Conservation (phyloP, 2,797 vertebrate genomes). For the Meda fulgida region DNA sequence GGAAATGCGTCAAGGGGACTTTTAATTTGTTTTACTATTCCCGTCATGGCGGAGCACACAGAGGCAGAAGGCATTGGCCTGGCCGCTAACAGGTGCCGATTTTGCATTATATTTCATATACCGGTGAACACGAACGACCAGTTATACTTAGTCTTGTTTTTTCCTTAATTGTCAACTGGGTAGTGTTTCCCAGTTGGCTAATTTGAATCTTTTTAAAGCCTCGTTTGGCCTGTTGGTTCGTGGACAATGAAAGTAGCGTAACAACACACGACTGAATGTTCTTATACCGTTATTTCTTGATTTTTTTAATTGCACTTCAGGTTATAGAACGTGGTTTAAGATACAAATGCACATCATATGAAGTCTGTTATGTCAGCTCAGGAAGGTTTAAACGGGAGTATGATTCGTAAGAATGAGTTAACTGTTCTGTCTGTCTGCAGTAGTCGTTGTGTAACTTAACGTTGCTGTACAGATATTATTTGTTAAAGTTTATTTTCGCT, state of each 20-base stretch:
- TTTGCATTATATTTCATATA: neutral
- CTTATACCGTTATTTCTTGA: neutral
- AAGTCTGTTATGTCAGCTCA: neutral
- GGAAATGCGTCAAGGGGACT: conserved; percentile 51
- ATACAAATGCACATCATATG: neutral
- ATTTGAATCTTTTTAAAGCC: neutral
- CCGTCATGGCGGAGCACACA: conserved; percentile 88
- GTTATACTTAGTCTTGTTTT: neutral
- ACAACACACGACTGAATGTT: neutral
- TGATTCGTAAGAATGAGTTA: neutral
- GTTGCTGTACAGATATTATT: neutral
- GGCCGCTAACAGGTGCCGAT: conserved; percentile 79
- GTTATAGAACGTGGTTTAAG: neutral
- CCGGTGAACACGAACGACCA: neutral
- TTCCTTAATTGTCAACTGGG: neutral
- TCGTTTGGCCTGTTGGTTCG: neutral
- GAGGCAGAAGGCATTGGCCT: conserved; percentile 80
- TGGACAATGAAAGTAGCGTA: conserved; percentile 31
- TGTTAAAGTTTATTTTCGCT: neutral
- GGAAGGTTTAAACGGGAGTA: too few relatives aligned
- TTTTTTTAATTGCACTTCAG: neutral
- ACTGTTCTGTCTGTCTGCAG: neutral
- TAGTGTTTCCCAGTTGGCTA: neutral
- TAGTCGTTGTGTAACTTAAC: neutral
- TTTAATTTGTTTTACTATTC: conserved; percentile 50